A percentile compares a stretch with the other conserved stretches of the same genome.
Conservation (phyloP, 2,888 invertebrate species). For the Sarcophaga rosellei region DNA sequence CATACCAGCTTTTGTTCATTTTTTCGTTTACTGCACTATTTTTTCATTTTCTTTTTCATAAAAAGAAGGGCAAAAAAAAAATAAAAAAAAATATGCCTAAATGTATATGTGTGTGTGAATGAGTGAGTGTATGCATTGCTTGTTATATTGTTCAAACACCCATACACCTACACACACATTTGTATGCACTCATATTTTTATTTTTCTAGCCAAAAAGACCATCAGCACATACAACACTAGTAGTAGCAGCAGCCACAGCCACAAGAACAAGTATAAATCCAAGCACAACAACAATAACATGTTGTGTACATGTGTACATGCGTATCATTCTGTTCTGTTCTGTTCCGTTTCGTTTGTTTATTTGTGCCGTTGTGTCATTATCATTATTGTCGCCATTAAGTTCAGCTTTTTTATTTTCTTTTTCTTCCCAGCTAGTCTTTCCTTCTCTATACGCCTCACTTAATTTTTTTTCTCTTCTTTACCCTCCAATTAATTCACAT, state of each 20-base stretch:
- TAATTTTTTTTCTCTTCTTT: constrained; percentile 17
- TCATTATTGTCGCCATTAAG: constrained; percentile 78
- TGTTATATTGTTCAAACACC: constrained; percentile 20
- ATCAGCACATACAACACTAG: constrained; percentile 32
- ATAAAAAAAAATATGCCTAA: neutral
- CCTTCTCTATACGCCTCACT: constrained; percentile 3
- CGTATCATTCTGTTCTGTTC: constrained; percentile 48
- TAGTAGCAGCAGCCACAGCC: neutral
- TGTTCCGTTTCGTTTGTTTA: constrained; percentile 30
- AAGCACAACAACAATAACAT: constrained; percentile 30
- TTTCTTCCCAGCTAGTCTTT: constrained; percentile 18
- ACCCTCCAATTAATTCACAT: constrained; percentile 44
- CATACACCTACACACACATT: neutral
- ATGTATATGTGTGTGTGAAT: neutral
- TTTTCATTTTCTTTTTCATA: constrained; percentile 27
- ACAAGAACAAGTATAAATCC: constrained; percentile 2
- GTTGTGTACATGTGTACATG: constrained; percentile 28
- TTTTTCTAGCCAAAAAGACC: constrained; percentile 61
- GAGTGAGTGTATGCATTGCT: constrained; percentile 24
- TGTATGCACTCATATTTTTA: neutral
- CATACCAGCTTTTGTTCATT: constrained; percentile 61
- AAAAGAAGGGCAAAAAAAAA: neutral
- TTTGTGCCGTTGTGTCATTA: constrained; percentile 71
- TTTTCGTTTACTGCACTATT: constrained; percentile 54
- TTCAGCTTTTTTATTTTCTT: constrained; percentile 66